Base-by-base conservation (phyloP, 2,888 invertebrate genomes). In the Phengaris alcon region DNA sequence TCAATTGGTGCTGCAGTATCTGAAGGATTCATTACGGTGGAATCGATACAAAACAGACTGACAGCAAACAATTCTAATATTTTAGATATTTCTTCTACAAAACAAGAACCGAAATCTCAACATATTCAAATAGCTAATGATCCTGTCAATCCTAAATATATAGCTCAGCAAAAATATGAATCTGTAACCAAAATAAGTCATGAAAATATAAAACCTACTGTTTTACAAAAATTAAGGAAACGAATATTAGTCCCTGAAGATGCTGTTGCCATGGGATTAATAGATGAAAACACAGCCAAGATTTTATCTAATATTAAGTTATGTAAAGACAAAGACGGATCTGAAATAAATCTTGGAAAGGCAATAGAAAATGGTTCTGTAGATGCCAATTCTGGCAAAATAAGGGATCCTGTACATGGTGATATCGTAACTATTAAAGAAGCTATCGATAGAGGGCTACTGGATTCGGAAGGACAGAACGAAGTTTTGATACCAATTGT, bases 361-460 rank as follows among this genome's bases (percentile, higher is more conserved):
- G 97, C 97, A 3, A 92, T 98, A 35, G 94, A 95, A 78, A 87
- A 90, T 6, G 96, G 96, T 3, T 93, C 96, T 79, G 91, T 98
- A 73, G 95, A 97, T 85, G 96, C 96, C 72, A 94, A 95, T 74
- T 94, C 94, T 72, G 98, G 98, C 46, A 95, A 95, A 80, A 96
- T 99, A 77, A 90, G 96, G 6, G 98, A 99, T 91, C 97, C 97
- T 3, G 95, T 97, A 83, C 95, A 96, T 77, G 97, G 98, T 73
- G 96, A 97, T 80, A 88, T 96, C 10, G 85, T 99, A 12, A 96
- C 95, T 10, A 96, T 99, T 76, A 95, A 95, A 77, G 96, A 98
- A 89, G 99, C 99, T 0, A 94, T 99, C 52, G 94, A 96, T 74
- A 94, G 97, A 78, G 98, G 98, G 75, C 95, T 98, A 78, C 88